Percentiles rank a stretch among this genome's conserved stretches.
phyloP scores from a whole-genome alignment of 2,113 vertebrate species.

The Saccopteryx bilineata region DNA sequence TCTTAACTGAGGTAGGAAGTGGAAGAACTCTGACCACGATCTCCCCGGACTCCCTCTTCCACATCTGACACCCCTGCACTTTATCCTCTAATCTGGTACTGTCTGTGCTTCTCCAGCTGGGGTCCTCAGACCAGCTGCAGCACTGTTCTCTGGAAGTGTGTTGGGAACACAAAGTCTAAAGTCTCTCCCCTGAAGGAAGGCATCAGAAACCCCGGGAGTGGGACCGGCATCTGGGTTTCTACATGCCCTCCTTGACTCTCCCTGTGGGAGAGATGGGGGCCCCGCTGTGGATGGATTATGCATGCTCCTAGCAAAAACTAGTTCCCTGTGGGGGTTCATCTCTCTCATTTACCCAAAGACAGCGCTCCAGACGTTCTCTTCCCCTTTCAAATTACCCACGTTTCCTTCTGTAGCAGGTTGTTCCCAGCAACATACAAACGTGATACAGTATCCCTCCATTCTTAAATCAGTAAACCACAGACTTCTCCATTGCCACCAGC shows the following conservation, averaged over 20 bases:
- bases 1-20: background rate
- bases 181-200: background rate
- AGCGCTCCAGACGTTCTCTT: background rate
- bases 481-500: background rate
- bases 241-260: background rate
- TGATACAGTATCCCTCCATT: background rate
- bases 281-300: accelerated
- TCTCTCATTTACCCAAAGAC: too few species aligned
- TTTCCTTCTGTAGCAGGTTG: background rate
- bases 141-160: background rate
- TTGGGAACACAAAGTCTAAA: background rate
- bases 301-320: background rate
- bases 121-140: background rate
- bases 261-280: accelerated
- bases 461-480: background rate
- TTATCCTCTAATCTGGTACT: background rate
- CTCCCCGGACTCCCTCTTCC: background rate
- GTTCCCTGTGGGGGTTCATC: too few species aligned
- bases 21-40: background rate
- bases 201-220: background rate
- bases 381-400: background rate
- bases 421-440: background rate
- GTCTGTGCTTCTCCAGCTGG: background rate
- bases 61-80: background rate
- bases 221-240: background rate